Evolutionary conservation across 2,113 vertebrate species (phyloP).

Genomic region (Hypocryptadius cinnamomeus): DNA sequence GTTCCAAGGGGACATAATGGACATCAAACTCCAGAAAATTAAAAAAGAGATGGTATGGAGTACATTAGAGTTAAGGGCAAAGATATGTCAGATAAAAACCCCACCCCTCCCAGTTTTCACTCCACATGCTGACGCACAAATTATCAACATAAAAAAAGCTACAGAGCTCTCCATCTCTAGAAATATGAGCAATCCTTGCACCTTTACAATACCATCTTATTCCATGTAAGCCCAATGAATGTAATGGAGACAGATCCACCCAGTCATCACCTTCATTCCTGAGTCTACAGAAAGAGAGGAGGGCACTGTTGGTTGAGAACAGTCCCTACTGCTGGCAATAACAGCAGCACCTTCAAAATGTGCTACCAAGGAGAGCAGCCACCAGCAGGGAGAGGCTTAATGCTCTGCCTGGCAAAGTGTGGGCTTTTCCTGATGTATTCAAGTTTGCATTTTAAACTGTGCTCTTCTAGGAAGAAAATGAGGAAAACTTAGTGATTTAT

Average conservation of each 20-base stretch:
- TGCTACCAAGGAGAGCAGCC: not conserved
- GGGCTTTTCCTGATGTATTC: not conserved
- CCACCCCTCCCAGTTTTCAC: not conserved
- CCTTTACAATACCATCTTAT: not conserved
- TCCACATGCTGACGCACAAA: not conserved
- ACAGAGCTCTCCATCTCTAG: not conserved
- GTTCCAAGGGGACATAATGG: not conserved
- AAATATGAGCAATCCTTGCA: not conserved
- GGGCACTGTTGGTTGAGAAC: not conserved
- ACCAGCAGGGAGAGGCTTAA: not conserved
- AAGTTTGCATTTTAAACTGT: not conserved
- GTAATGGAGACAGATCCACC: not conserved
- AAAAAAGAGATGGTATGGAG: not conserved
- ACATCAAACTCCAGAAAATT: not conserved
- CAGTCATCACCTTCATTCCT: not conserved
- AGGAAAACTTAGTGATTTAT: slow-evolving; percentile 16
- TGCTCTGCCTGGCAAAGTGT: not conserved
- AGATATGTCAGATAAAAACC: not conserved
- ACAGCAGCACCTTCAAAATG: not conserved
- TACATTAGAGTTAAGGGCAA: not conserved
- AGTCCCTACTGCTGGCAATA: not conserved
- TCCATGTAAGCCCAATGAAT: not conserved
- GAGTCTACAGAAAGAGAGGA: not conserved
- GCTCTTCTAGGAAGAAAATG: not conserved
- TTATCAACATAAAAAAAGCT: not conserved